Percentiles rank a stretch among this genome's conserved stretches.
Evolutionary conservation across 2,797 vertebrate genomes (phyloP).

Genomic region (Crax fasciolata): DNA sequence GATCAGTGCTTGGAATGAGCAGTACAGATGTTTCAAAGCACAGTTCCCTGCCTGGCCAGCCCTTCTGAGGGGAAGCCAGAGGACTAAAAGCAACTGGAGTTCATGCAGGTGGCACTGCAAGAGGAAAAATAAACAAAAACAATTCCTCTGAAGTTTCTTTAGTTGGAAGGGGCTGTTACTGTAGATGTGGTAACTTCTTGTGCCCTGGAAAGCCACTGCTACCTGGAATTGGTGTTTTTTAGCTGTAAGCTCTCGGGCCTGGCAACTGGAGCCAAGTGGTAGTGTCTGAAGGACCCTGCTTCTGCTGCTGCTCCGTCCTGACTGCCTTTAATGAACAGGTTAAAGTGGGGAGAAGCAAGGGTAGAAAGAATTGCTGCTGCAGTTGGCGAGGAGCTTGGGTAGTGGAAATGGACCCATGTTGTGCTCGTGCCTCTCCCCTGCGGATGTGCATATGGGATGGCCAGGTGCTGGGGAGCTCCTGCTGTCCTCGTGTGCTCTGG

Average conservation of each 20-base stretch:
- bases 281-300: not conserved
- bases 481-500: not conserved
- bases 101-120: not conserved
- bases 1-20: not conserved
- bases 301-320: not conserved
- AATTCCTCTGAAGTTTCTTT: not conserved
- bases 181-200: not conserved
- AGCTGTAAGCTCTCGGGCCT: not conserved
- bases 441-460: not conserved
- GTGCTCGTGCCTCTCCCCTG: not conserved
- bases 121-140: not conserved
- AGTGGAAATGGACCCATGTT: not conserved
- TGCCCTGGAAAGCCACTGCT: not conserved
- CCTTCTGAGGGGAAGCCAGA: not conserved
- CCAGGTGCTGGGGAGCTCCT: not conserved
- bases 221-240: accelerated
- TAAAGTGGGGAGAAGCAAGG: not conserved
- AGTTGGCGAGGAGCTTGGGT: not conserved
- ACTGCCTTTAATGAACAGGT: not conserved
- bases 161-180: not conserved
- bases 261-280: not conserved
- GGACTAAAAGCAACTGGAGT: not conserved
- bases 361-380: not conserved
- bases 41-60: not conserved
- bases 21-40: not conserved